phyloP scores from a whole-genome alignment of 2,113 vertebrate genomes.

The Plecturocebus donacophilus region DNA sequence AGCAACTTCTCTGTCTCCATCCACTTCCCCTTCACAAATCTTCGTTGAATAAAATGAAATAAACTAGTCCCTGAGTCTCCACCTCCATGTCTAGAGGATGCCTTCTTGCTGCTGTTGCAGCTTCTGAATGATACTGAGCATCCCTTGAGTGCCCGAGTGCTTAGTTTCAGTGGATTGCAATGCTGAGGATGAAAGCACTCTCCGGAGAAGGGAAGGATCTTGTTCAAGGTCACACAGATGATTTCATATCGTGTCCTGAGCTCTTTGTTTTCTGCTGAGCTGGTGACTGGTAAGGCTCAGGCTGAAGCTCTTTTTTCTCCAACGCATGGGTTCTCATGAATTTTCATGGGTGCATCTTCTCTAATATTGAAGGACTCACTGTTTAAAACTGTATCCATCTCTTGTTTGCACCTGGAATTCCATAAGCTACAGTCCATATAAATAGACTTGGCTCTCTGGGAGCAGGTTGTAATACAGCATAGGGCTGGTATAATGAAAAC shows the following conservation, averaged over 20 bases:
- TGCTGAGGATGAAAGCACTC: not conserved
- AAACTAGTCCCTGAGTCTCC: not conserved
- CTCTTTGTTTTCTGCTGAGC: not conserved
- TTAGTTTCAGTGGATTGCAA: not conserved
- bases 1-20: not conserved
- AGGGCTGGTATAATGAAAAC: not conserved
- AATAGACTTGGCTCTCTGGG: not conserved
- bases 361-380: not conserved
- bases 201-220: not conserved
- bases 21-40: not conserved
- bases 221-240: not conserved
- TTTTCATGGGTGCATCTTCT: not conserved
- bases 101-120: not conserved
- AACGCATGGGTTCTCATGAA: not conserved
- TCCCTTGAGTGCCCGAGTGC: not conserved
- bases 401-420: not conserved
- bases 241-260: not conserved
- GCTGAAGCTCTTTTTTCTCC: not conserved
- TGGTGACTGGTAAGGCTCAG: not conserved
- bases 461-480: not conserved
- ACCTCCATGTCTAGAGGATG: not conserved
- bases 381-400: not conserved
- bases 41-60: not conserved
- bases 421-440: not conserved
- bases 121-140: not conserved